Evolutionary conservation across 2,797 vertebrate species (phyloP).

Genomic region (Tokudaia tokunoshimensis): DNA sequence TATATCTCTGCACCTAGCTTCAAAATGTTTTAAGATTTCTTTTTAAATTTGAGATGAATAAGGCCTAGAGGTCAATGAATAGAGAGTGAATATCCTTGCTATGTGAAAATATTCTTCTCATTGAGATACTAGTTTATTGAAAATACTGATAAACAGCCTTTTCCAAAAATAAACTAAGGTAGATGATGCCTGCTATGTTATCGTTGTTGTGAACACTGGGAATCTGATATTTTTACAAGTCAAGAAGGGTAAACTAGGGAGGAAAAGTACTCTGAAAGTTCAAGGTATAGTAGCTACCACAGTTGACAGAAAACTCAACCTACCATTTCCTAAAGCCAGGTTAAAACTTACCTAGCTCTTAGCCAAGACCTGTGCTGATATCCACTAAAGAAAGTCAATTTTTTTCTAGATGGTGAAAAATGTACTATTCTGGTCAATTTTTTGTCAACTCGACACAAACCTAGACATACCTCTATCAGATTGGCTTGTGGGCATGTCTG

Average conservation of each 20-base stretch:
- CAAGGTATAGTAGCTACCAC: neutral
- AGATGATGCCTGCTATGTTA: neutral
- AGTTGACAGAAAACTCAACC: neutral
- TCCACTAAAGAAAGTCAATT: neutral
- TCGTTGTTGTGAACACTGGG: neutral
- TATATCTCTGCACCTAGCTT: neutral
- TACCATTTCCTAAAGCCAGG: neutral
- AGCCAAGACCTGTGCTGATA: neutral
- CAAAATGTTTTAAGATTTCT: neutral
- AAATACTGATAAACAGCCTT: neutral
- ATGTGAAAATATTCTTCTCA: slow-evolving; percentile 10
- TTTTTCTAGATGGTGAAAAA: neutral
- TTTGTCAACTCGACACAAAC: neutral
- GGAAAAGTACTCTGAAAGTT: neutral
- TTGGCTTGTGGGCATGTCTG: neutral
- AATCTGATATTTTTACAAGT: neutral
- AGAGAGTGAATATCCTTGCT: neutral
- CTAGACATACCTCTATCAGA: neutral
- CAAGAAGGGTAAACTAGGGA: neutral
- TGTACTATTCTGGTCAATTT: neutral
- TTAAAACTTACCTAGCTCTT: slow-evolving; percentile 11
- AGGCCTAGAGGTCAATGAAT: neutral
- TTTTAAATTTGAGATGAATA: neutral
- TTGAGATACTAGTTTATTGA: slow-evolving; percentile 21
- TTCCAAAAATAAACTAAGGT: slow-evolving; percentile 34